These are phyloP conservation scores for Rhea pennata DNA, from an alignment of 2,113 vertebrate genomes.

Conservation along the genomic window DNA sequence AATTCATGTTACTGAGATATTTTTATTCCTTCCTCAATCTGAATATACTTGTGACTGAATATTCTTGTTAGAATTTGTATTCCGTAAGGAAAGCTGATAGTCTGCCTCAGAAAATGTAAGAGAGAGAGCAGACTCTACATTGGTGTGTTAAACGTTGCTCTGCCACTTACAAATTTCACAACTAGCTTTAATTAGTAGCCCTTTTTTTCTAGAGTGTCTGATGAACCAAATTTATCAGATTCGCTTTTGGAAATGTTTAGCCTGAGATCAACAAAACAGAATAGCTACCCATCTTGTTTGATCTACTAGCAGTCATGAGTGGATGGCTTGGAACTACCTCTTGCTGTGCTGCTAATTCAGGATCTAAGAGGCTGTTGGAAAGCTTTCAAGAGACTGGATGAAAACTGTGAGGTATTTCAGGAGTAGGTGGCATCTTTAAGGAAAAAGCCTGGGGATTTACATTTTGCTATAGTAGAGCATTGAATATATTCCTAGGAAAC, in stretches of 20 bases:
- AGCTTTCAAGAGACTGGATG: background rate
- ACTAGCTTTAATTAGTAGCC: background rate
- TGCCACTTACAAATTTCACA: background rate
- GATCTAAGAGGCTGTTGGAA: background rate
- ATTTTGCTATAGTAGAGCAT: background rate
- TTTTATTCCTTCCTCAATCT: background rate
- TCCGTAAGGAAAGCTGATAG: background rate
- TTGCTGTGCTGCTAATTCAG: accelerated
- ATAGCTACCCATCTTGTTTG: background rate
- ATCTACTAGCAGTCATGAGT: background rate
- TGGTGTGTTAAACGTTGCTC: background rate
- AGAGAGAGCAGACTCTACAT: background rate
- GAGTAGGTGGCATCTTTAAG: background rate
- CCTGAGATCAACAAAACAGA: background rate
- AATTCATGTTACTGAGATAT: background rate
- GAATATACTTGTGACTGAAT: background rate
- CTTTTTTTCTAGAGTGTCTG: background rate
- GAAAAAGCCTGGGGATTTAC: background rate
- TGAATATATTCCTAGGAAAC: background rate
- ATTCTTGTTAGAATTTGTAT: background rate
- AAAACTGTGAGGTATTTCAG: background rate
- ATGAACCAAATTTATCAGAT: background rate
- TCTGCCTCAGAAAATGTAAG: background rate
- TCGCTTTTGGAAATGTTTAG: background rate
- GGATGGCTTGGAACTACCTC: background rate